phyloP scores from a whole-genome alignment of 2,888 invertebrate genomes.

The Scaptomyza flava region DNA sequence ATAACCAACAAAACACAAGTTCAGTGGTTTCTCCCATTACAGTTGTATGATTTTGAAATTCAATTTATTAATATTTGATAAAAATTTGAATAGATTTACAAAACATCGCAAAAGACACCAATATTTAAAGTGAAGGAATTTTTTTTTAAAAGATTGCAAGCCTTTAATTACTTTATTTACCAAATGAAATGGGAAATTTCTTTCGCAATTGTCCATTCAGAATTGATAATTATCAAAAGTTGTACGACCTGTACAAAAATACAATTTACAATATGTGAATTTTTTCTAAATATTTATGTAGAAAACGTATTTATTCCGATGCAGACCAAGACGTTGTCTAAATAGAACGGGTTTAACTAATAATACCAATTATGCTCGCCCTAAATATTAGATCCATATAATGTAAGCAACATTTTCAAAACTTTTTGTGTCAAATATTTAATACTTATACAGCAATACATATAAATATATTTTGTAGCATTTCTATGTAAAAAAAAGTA shows the following conservation, averaged over 20 bases:
- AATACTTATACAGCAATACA: constrained; percentile 42
- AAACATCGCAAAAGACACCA: constrained; percentile 66
- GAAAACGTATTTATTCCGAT: constrained; percentile 37
- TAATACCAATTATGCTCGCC: constrained; percentile 32
- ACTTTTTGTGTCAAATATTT: constrained; percentile 67
- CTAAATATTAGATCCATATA: constrained; percentile 33
- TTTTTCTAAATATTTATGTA: constrained; percentile 31
- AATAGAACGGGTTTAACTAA: constrained; percentile 44
- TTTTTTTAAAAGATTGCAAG: constrained; percentile 43
- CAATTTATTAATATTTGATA: constrained; percentile 40
- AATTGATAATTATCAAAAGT: constrained; percentile 35
- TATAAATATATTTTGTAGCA: constrained; percentile 57
- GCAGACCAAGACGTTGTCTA: constrained; percentile 53
- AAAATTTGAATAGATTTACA: constrained; percentile 61
- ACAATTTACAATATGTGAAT: constrained; percentile 21
- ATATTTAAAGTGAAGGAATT: constrained; percentile 39
- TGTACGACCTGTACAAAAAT: constrained; percentile 10
- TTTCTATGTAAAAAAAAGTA: constrained; percentile 43
- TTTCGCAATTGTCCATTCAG: constrained; percentile 62
- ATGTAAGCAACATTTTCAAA: constrained; percentile 48
- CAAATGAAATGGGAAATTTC: constrained; percentile 45
- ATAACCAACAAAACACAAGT: constrained; percentile 25
- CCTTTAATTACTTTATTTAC: constrained; percentile 83
- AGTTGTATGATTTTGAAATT: constrained; percentile 63
- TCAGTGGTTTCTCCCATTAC: constrained; percentile 55